A percentile compares a stretch with the other conserved stretches of the same genome.
Conservation (phyloP, 1,140 invertebrate species). For the Cryptotermes secundus region DNA sequence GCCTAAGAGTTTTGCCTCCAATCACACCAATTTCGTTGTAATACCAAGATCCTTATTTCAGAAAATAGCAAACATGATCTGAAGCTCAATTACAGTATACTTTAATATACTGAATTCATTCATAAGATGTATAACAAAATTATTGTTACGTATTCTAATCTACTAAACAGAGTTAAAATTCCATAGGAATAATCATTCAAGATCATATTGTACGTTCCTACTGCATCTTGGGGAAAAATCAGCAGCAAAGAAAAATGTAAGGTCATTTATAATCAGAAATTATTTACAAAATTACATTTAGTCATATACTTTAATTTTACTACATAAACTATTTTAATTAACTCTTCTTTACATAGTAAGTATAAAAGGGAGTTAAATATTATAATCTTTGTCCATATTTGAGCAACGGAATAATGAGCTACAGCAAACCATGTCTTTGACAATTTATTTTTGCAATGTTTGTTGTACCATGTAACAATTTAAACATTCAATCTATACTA, state of each 20-base stretch:
- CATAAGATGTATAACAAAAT: neutral
- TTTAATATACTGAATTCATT: neutral
- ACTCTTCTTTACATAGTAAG: neutral
- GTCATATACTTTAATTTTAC: neutral
- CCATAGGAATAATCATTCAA: neutral
- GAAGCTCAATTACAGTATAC: neutral
- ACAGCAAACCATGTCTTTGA: neutral
- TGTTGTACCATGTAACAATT: neutral
- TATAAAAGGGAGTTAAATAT: neutral
- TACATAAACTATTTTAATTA: neutral
- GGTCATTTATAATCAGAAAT: neutral
- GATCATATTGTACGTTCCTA: neutral
- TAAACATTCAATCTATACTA: neutral
- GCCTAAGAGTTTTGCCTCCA: neutral
- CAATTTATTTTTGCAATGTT: neutral
- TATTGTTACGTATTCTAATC: neutral
- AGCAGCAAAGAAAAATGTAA: neutral
- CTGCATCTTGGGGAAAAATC: neutral
- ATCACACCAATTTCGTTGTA: neutral
- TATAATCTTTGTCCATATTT: conserved; percentile 9
- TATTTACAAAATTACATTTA: conserved; percentile 13
- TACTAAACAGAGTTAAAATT: neutral
- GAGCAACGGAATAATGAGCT: neutral
- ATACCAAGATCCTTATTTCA: neutral
- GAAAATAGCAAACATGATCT: neutral